phyloP scores from a whole-genome alignment of 2,113 vertebrate species.

The Seriola dumerili region DNA sequence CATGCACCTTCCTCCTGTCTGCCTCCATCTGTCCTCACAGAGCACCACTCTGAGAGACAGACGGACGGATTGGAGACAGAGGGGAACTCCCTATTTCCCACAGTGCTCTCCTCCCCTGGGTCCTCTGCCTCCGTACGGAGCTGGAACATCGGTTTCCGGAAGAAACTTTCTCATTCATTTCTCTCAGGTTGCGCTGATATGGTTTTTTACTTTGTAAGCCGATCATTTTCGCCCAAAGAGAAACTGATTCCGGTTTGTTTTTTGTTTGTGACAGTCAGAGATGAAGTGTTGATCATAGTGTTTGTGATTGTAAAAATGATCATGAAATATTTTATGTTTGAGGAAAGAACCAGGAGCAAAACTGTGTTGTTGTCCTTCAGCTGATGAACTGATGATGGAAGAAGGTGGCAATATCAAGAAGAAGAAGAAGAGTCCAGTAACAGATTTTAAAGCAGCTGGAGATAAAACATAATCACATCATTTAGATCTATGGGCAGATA shows the following conservation, averaged over 20 bases:
- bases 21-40: not conserved
- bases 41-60: not conserved
- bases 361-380: no score
- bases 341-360: no score
- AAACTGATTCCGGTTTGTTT: not conserved
- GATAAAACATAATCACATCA: no score
- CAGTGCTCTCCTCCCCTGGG: conserved; percentile 62
- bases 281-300: no score
- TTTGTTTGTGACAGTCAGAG: no score
- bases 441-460: no score
- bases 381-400: no score
- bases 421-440: no score
- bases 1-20: not conserved
- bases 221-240: not conserved
- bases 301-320: no score
- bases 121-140: conserved; percentile 24
- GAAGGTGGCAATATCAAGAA: no score
- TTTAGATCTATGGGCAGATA: no score
- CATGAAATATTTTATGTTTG: no score
- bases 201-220: not conserved
- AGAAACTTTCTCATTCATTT: conserved; percentile 1
- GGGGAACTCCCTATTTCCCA: conserved; percentile 77
- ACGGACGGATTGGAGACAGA: conserved; percentile 38
- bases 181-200: conserved; percentile 13
- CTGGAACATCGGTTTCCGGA: conserved; percentile 26